Conservation (phyloP, 30 jellyfish, hydroid and myxozoan species). For the Aurelia sp. region DNA sequence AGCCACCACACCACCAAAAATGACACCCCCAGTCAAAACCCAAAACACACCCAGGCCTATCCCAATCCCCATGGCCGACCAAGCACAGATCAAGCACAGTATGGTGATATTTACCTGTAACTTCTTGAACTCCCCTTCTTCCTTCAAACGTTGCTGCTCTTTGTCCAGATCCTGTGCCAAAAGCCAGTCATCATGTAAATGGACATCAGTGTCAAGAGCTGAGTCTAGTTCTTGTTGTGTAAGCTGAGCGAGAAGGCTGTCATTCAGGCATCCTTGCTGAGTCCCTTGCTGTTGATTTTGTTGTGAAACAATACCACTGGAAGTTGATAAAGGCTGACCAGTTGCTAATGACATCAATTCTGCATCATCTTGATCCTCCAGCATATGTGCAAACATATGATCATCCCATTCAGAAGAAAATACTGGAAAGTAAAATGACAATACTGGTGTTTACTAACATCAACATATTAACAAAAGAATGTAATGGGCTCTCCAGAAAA, state of each 20-base stretch:
- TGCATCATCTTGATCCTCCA: conserved; percentile 79
- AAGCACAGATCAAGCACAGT: too few species aligned
- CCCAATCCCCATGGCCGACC: too few species aligned
- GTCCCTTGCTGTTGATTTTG: conserved; percentile 27
- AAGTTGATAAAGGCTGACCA: conserved; percentile 58
- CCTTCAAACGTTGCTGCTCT: conserved; percentile 68
- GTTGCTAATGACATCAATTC: conserved; percentile 74
- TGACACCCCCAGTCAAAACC: too few species aligned
- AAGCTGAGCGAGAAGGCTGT: conserved; percentile 79
- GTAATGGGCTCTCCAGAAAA: too few species aligned
- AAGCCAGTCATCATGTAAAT: conserved; percentile 65
- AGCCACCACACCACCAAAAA: too few species aligned
- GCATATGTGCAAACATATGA: conserved; percentile 81
- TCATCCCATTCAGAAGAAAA: conserved; percentile 79
- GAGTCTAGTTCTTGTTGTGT: conserved; percentile 86
- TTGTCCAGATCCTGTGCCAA: conserved; percentile 59
- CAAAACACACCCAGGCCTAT: too few species aligned
- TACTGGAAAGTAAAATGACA: background rate
- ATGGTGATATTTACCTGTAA: conserved; percentile 60
- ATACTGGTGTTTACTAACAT: too few species aligned
- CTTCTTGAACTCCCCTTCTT: conserved; percentile 82
- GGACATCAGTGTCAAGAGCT: conserved; percentile 35
- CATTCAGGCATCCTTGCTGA: conserved; percentile 60
- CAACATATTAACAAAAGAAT: too few species aligned
- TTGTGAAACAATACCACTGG: conserved; percentile 33